phyloP scores from a whole-genome alignment of 2,888 invertebrate genomes.

The Hydriomena furcata region DNA sequence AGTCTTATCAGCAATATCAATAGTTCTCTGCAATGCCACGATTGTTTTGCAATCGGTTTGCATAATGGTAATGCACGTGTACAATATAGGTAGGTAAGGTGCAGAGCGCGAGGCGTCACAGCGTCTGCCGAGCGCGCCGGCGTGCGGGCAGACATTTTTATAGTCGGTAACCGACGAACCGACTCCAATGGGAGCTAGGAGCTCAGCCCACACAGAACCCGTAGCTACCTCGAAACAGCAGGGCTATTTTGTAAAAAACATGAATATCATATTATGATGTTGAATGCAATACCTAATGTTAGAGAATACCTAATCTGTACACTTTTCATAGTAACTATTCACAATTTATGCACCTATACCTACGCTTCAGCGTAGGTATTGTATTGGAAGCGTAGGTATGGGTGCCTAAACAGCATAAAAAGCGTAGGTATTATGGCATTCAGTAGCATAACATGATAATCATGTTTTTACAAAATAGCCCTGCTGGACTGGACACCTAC shows the following conservation, averaged over 20 bases:
- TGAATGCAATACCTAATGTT: too few relatives aligned
- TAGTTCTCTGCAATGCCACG: constrained; percentile 6
- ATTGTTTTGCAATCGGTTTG: constrained; percentile 20
- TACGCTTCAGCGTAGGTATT: too few relatives aligned
- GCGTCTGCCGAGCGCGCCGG: constrained; percentile 30
- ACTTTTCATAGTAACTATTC: too few relatives aligned
- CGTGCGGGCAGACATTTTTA: constrained; percentile 35
- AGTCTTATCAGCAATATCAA: constrained; percentile 11
- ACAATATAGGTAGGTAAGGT: constrained; percentile 9
- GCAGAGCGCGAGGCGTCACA: constrained; percentile 29
- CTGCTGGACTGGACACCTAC: constrained; percentile 44
- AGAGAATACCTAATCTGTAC: too few relatives aligned
- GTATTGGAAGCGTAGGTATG: too few relatives aligned
- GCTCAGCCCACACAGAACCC: constrained; percentile 20
- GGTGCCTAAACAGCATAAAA: too few relatives aligned
- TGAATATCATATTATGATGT: too few relatives aligned
- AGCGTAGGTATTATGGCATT: too few relatives aligned
- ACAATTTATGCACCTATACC: too few relatives aligned
- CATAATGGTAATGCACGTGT: constrained; percentile 21
- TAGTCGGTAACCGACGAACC: constrained; percentile 20
- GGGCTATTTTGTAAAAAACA: too few relatives aligned
- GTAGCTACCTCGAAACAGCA: not conserved
- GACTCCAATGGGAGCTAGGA: constrained; percentile 8
- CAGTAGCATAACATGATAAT: too few relatives aligned
- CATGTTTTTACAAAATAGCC: too few relatives aligned